Conservation (phyloP, 2,888 invertebrate species). For the Lochmaea crataegi region DNA sequence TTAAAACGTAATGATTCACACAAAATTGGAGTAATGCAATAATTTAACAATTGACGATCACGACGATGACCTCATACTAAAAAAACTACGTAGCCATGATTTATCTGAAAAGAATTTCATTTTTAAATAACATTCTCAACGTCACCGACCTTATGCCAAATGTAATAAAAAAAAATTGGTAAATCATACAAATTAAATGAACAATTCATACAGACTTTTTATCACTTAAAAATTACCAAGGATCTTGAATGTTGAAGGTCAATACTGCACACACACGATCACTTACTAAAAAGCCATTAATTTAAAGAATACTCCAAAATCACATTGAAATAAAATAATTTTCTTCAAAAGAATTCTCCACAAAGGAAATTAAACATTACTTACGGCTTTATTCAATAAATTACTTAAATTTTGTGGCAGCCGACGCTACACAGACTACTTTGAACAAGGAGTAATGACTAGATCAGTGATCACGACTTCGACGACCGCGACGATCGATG, state of each 20-base stretch:
- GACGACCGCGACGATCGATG: constrained; percentile 61
- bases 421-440: constrained; percentile 57
- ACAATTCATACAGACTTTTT: constrained; percentile 20
- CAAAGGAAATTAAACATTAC: constrained; percentile 51
- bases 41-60: background rate
- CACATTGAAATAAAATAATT: constrained; percentile 14
- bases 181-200: constrained; percentile 20
- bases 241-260: constrained; percentile 53
- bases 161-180: constrained; percentile 6
- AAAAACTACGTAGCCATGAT: constrained; percentile 44
- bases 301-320: constrained; percentile 20
- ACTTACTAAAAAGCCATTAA: constrained; percentile 13
- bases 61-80: background rate
- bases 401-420: constrained; percentile 57
- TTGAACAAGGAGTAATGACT: constrained; percentile 46
- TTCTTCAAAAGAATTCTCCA: constrained; percentile 39
- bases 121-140: constrained; percentile 29
- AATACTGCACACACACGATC: constrained; percentile 32
- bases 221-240: constrained; percentile 35
- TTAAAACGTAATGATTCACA: constrained; percentile 1
- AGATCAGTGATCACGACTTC: constrained; percentile 60
- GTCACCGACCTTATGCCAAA: constrained; percentile 15
- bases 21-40: background rate
- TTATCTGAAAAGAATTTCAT: constrained; percentile 48
- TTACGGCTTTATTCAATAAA: constrained; percentile 60